Percentiles rank a stretch among this genome's conserved stretches.
Evolutionary conservation across 2,888 invertebrate genomes (phyloP).

Genomic region (Rhagonycha lutea): DNA sequence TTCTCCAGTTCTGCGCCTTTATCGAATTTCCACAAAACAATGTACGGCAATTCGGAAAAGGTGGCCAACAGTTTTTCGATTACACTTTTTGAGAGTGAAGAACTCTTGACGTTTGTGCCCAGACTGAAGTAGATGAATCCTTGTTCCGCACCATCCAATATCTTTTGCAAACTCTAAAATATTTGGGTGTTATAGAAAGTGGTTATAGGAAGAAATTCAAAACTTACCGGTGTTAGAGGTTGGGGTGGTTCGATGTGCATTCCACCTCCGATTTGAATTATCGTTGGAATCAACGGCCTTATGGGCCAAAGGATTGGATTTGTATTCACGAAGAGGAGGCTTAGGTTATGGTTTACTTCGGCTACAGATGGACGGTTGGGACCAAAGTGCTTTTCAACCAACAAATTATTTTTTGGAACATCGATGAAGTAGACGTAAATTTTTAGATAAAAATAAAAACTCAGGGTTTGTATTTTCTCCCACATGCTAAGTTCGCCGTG

Average conservation of each 20-base stretch:
- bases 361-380: not conserved
- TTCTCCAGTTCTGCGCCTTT: not conserved
- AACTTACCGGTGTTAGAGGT: not conserved
- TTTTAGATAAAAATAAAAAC: no score
- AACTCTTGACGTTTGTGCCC: not conserved
- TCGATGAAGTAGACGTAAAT: no score
- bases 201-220: not conserved
- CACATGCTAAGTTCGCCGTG: no score
- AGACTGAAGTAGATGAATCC: not conserved
- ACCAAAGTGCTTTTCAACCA: no score
- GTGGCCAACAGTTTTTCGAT: not conserved
- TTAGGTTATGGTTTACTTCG: not conserved
- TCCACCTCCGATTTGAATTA: not conserved
- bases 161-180: not conserved
- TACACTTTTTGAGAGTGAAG: not conserved
- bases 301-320: not conserved
- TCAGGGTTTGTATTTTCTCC: no score
- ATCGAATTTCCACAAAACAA: not conserved
- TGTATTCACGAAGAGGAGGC: not conserved
- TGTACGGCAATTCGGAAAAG: not conserved
- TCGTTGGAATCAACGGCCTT: not conserved
- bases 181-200: slow-evolving; percentile 3
- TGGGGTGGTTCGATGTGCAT: not conserved
- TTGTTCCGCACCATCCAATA: not conserved
- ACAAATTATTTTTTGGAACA: no score